Percentiles rank a stretch among this genome's conserved stretches.
phyloP scores from a whole-genome alignment of 2,113 vertebrate genomes.

The Gambusia holbrooki region DNA sequence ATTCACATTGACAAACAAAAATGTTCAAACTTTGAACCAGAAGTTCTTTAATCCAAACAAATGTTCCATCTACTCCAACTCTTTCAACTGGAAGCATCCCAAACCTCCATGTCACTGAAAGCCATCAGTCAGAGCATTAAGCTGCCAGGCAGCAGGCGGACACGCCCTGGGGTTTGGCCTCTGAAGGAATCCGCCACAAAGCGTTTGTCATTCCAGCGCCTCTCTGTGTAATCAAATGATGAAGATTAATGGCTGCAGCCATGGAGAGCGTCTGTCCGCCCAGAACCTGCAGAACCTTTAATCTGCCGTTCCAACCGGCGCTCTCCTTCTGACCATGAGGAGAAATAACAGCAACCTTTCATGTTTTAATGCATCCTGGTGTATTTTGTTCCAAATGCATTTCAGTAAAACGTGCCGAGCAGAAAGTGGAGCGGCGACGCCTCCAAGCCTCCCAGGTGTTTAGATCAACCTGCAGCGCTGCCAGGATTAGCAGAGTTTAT shows the following conservation, averaged over 20 bases:
- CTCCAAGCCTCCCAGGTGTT: neutral
- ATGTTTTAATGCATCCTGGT: neutral
- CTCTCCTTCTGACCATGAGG: conserved; percentile 1
- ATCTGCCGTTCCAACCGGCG: neutral
- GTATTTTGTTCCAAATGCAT: neutral
- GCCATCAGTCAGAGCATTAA: conserved; percentile 12
- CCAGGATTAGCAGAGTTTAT: conserved; percentile 1
- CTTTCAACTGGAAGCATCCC: neutral
- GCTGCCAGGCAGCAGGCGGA: conserved; percentile 4
- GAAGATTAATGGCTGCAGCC: conserved; percentile 53
- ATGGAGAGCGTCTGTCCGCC: conserved; percentile 44
- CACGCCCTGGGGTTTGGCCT: conserved; percentile 48
- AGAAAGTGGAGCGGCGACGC: neutral
- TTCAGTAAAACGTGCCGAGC: neutral
- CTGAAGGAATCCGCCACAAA: conserved; percentile 13
- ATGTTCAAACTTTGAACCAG: neutral
- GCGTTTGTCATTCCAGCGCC: conserved; percentile 53
- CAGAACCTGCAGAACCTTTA: conserved; percentile 7
- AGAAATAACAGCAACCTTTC: no score
- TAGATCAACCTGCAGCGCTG: neutral
- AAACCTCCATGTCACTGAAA: neutral
- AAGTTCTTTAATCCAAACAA: neutral
- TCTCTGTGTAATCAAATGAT: conserved; percentile 39
- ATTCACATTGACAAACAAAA: no score
- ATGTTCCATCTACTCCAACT: neutral